phyloP scores from a whole-genome alignment of 1,140 invertebrate species.

The Psilanteris sp. region DNA sequence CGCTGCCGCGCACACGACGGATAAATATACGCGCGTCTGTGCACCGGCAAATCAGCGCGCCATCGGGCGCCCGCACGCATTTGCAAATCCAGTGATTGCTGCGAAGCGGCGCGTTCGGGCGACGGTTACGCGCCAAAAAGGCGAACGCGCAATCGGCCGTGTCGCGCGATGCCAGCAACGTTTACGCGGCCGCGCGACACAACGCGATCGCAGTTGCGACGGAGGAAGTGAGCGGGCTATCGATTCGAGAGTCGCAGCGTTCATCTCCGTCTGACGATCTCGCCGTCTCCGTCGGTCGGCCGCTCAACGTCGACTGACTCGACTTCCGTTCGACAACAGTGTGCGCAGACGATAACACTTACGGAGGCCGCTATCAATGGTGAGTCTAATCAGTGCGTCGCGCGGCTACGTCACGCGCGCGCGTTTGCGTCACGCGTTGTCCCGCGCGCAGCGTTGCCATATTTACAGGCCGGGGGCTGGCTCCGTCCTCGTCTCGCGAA shows the following conservation, averaged over 20 bases:
- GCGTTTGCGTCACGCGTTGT: slow-evolving; percentile 49
- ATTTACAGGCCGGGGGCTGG: background rate
- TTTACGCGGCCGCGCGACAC: slow-evolving; percentile 31
- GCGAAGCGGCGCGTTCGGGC: background rate
- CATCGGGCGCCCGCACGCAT: too few relatives aligned
- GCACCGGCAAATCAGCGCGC: too few relatives aligned
- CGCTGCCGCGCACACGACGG: slow-evolving; percentile 7
- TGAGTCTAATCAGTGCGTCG: slow-evolving; percentile 63
- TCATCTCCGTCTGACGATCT: slow-evolving; percentile 18
- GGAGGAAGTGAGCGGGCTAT: slow-evolving; percentile 55
- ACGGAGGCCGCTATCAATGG: slow-evolving; percentile 61
- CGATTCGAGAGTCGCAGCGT: slow-evolving; percentile 32
- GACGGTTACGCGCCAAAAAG: slow-evolving; percentile 16
- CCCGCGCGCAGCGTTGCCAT: slow-evolving; percentile 10
- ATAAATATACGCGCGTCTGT: background rate
- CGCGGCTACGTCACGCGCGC: slow-evolving; percentile 51
- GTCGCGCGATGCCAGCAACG: slow-evolving; percentile 25
- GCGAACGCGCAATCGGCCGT: background rate
- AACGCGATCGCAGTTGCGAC: slow-evolving; percentile 54
- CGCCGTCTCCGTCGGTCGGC: slow-evolving; percentile 29
- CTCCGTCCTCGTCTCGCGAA: slow-evolving; percentile 2
- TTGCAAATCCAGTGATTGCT: background rate
- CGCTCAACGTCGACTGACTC: slow-evolving; percentile 37
- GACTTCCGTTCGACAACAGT: slow-evolving; percentile 40
- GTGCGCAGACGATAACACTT: slow-evolving; percentile 51